phyloP scores from a whole-genome alignment of 2,888 invertebrate species.

The Azorinus chamasolen region DNA sequence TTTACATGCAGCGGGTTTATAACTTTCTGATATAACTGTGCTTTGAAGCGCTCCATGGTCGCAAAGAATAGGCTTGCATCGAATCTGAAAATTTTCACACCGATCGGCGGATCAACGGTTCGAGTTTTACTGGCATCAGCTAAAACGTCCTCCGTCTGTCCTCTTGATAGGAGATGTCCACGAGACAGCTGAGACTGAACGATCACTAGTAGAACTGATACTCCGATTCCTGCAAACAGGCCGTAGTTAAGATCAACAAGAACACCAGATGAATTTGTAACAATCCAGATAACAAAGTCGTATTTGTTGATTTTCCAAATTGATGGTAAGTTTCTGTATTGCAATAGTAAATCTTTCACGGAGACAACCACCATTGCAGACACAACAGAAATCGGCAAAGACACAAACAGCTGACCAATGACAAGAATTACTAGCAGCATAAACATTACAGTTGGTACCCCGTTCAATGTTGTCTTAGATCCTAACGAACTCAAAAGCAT shows the following conservation, averaged over 20 bases:
- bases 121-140: slow-evolving; percentile 10
- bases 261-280: slow-evolving; percentile 70
- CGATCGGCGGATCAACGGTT: slow-evolving; percentile 25
- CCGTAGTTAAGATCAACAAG: slow-evolving; percentile 78
- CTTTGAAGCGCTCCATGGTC: slow-evolving; percentile 57
- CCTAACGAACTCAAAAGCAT: slow-evolving; percentile 79
- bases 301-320: slow-evolving; percentile 92
- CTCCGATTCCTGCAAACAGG: slow-evolving; percentile 72
- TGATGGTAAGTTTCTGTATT: slow-evolving; percentile 90
- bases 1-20: slow-evolving; percentile 32
- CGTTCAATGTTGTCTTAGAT: slow-evolving; percentile 74
- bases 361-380: slow-evolving; percentile 86
- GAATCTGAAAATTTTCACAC: slow-evolving; percentile 55
- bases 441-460: slow-evolving; percentile 73
- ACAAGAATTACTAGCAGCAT: slow-evolving; percentile 79
- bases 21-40: slow-evolving; percentile 39
- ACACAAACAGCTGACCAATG: slow-evolving; percentile 77
- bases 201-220: slow-evolving; percentile 71
- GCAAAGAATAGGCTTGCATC: slow-evolving; percentile 55
- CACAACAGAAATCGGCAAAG: slow-evolving; percentile 83
- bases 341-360: slow-evolving; percentile 88
- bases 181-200: slow-evolving; percentile 64
- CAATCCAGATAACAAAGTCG: slow-evolving; percentile 89
- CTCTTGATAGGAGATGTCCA: slow-evolving; percentile 51
- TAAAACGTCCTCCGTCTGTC: slow-evolving; percentile 47